These are phyloP conservation scores for Nerophis lumbriciformis DNA, from an alignment of 2,113 vertebrate genomes.

Conservation along the genomic window DNA sequence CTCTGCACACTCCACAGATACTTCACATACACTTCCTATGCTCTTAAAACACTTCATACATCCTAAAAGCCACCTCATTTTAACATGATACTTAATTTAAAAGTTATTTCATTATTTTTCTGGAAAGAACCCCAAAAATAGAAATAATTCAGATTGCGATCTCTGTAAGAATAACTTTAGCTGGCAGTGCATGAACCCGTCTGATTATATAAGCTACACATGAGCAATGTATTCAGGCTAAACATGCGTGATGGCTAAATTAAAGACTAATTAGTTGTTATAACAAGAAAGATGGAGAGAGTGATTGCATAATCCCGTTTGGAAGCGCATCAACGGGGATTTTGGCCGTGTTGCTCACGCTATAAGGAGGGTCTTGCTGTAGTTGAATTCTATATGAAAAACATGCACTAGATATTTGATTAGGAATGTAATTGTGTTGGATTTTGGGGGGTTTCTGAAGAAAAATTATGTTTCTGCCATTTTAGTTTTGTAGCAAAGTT, in stretches of 20 bases:
- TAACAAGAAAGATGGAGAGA: slow-evolving; percentile 29
- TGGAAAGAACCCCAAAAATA: slow-evolving; percentile 17
- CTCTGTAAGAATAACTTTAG: slow-evolving; percentile 42
- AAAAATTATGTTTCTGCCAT: no score
- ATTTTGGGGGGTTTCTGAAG: no score
- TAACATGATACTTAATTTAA: no score
- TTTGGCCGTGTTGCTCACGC: slow-evolving; percentile 29
- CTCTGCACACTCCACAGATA: no score
- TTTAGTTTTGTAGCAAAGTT: no score
- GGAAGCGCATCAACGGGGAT: slow-evolving; percentile 52
- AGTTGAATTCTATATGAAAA: background rate
- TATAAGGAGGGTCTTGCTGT: background rate
- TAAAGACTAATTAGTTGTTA: slow-evolving; percentile 46
- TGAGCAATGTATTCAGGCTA: slow-evolving; percentile 16
- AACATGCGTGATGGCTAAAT: slow-evolving; percentile 50
- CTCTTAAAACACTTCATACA: no score
- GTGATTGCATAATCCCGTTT: slow-evolving; percentile 49
- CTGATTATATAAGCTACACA: slow-evolving; percentile 52
- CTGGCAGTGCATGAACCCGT: slow-evolving; percentile 42
- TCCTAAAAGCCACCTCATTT: no score
- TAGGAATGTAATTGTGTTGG: no score
- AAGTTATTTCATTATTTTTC: slow-evolving; percentile 11
- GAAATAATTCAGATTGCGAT: slow-evolving; percentile 20
- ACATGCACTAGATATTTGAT: no score
- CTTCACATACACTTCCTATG: no score